Evolutionary conservation across 1,140 invertebrate species (phyloP).

Genomic region (Drosophila pectinifera): DNA sequence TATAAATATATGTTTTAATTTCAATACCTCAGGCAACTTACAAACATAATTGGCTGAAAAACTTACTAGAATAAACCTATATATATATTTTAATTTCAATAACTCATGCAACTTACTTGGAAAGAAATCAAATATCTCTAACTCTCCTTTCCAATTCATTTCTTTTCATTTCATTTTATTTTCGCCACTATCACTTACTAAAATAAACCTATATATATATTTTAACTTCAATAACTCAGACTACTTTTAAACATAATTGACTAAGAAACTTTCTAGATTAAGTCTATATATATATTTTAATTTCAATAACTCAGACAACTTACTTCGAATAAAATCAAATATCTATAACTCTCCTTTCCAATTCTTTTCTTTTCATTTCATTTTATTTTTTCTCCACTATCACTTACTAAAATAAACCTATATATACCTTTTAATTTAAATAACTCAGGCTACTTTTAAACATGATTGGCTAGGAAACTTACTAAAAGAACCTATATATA

Average conservation of each 20-base stretch:
- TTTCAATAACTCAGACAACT: not conserved
- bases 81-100: not conserved
- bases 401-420: too few species aligned
- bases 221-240: too few species aligned
- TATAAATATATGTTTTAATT: not conserved
- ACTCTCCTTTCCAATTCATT: conserved; percentile 6
- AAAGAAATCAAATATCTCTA: conserved; percentile 2
- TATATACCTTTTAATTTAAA: too few species aligned
- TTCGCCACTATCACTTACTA: not conserved
- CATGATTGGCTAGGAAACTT: not conserved
- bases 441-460: too few species aligned
- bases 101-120: not conserved
- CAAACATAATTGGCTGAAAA: too few species aligned
- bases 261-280: not conserved
- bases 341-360: not conserved
- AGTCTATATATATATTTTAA: not conserved
- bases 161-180: conserved; percentile 20
- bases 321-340: not conserved
- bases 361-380: conserved; percentile 16
- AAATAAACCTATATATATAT: too few species aligned
- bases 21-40: not conserved
- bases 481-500: not conserved
- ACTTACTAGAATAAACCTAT: not conserved
- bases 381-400: conserved; percentile 14
- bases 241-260: too few species aligned